Percentiles rank a stretch among this genome's conserved stretches.
Conservation (phyloP, 2,888 invertebrate species). For the Heterodera filipjevi region DNA sequence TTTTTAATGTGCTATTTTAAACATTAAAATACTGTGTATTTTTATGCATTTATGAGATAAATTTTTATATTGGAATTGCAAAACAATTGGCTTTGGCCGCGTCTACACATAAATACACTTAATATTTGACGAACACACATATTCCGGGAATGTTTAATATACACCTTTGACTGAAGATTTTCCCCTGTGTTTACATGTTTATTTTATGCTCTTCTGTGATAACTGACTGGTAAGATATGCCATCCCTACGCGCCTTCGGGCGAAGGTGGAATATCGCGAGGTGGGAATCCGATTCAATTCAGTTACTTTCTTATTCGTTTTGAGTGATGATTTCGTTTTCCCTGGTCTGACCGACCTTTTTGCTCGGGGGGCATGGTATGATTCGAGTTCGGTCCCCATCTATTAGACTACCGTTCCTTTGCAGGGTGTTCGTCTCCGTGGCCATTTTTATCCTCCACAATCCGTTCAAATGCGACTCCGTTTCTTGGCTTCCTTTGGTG, state of each 20-base stretch:
- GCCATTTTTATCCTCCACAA: constrained; percentile 53
- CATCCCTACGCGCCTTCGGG: constrained; percentile 82
- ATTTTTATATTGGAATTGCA: too few relatives aligned
- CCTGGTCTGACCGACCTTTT: constrained; percentile 72
- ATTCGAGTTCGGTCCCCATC: not conserved
- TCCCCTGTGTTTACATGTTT: too few relatives aligned
- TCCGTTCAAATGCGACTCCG: constrained; percentile 52
- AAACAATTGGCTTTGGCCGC: too few relatives aligned
- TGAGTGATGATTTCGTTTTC: constrained; percentile 82
- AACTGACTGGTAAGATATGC: constrained; percentile 71
- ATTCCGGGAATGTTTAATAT: too few relatives aligned
- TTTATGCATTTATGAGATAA: not conserved
- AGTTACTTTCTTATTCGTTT: not conserved
- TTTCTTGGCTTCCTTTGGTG: constrained; percentile 43
- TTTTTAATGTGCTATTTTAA: not conserved
- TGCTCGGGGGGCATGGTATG: constrained; percentile 68
- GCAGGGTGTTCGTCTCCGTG: constrained; percentile 45
- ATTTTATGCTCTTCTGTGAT: not conserved
- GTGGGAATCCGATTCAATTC: not conserved
- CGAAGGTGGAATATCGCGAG: constrained; percentile 88
- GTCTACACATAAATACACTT: too few relatives aligned
- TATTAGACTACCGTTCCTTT: constrained; percentile 8
- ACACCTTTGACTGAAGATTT: too few relatives aligned
- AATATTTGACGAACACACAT: too few relatives aligned
- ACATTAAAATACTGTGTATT: too few relatives aligned